A percentile compares a stretch with the other conserved stretches of the same genome.
These are phyloP conservation scores for Scelioninae gen. 2 DNA, from an alignment of 2,888 invertebrate genomes.

Conservation along the genomic window DNA sequence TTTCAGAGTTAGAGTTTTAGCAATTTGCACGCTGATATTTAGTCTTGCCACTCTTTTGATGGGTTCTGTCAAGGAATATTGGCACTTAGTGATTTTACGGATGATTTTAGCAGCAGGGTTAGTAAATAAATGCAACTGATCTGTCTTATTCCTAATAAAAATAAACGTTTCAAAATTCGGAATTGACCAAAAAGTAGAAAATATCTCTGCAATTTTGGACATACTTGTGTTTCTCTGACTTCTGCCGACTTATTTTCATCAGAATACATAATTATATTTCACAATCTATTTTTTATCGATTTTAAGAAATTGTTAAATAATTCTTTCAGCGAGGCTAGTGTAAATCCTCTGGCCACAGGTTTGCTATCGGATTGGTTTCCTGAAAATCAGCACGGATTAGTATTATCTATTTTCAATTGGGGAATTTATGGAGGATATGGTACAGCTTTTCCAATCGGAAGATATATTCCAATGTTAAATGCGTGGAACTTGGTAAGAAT, in stretches of 20 bases:
- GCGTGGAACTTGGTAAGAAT: conserved; percentile 84
- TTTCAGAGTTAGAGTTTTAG: conserved; percentile 83
- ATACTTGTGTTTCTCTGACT: too few species aligned
- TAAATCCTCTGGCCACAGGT: conserved; percentile 91
- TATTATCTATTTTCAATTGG: conserved; percentile 96
- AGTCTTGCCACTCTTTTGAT: conserved; percentile 90
- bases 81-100: conserved; percentile 90
- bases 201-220: too few species aligned
- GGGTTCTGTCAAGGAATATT: conserved; percentile 89
- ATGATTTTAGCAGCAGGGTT: conserved; percentile 92
- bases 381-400: conserved; percentile 88
- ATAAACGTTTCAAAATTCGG: too few species aligned
- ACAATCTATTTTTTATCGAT: too few species aligned
- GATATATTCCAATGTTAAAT: conserved; percentile 86
- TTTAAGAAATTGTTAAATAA: too few species aligned
- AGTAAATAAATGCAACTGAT: conserved; percentile 59
- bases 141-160: neutral
- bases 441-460: conserved; percentile 92
- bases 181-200: too few species aligned
- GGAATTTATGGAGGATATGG: conserved; percentile 96
- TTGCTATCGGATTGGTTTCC: conserved; percentile 88
- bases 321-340: conserved; percentile 87
- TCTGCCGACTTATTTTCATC: too few species aligned
- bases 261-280: too few species aligned
- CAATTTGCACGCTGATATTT: conserved; percentile 87